Percentiles rank a stretch among this genome's conserved stretches.
Conservation (phyloP, 1,140 invertebrate species). For the Cepaea nemoralis region DNA sequence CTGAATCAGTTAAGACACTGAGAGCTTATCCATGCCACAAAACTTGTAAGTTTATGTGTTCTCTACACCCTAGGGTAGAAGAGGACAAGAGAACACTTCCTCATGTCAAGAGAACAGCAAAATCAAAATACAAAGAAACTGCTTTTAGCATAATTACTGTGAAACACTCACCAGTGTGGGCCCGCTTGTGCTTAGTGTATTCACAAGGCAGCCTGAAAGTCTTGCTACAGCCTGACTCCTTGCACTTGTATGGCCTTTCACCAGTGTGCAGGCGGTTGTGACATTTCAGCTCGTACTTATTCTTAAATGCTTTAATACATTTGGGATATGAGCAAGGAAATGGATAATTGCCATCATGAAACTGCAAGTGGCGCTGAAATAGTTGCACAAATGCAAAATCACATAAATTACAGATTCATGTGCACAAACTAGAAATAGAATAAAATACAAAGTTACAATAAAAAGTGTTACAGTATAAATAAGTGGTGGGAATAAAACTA, state of each 20-base stretch:
- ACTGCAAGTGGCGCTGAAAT: slow-evolving; percentile 23
- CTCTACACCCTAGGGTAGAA: background rate
- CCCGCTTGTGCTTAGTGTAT: slow-evolving; percentile 24
- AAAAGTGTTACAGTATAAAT: too few relatives aligned
- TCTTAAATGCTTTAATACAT: slow-evolving; percentile 22
- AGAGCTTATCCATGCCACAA: too few relatives aligned
- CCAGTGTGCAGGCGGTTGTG: slow-evolving; percentile 91
- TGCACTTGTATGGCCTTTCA: slow-evolving; percentile 98
- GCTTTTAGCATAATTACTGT: background rate
- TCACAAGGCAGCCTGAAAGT: slow-evolving; percentile 89
- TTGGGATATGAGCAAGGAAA: slow-evolving; percentile 10
- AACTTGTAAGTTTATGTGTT: too few relatives aligned
- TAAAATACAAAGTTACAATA: too few relatives aligned
- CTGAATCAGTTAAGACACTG: too few relatives aligned
- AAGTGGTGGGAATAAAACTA: too few relatives aligned
- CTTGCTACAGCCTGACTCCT: slow-evolving; percentile 97
- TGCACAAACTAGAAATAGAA: too few relatives aligned
- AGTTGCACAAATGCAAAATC: background rate
- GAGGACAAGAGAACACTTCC: slow-evolving; percentile 3
- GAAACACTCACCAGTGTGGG: slow-evolving; percentile 25
- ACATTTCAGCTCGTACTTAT: slow-evolving; percentile 25
- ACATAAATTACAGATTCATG: too few relatives aligned
- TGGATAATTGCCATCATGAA: slow-evolving; percentile 23
- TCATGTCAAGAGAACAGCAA: too few relatives aligned
- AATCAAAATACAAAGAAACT: background rate